Base-by-base conservation (phyloP, 2,888 invertebrate genomes). In the Epiblema foenella region DNA sequence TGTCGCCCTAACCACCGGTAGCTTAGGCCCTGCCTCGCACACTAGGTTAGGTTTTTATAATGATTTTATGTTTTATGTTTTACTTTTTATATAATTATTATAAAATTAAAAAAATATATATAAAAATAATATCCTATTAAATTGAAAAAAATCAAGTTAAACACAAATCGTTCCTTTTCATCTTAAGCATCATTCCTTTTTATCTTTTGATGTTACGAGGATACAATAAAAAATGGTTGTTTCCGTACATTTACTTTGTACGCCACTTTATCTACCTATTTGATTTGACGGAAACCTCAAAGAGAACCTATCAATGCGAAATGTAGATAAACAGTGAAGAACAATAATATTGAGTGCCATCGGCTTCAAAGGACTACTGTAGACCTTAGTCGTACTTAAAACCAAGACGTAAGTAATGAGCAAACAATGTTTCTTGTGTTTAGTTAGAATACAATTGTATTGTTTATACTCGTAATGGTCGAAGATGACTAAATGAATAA, bases 301-400 rank as follows among this genome's bases (percentile, higher is more conserved):
- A 51, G 56, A 67, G 67, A 39, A 60, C 42, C 59, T 65, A 59
- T 65, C 59, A 69, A 65, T 70, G 24, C n/a, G 68, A 75, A 77
- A 75, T 77, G 75, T 75, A 77, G 77, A 76, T 77, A 83, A 82
- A 85, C 81, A 84, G 79, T 82, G 82, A 83, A 85, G 81, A 81
- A 86, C 86, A 87, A 87, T 87, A 87, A 85, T 85, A 89, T 89
- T 86, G 86, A 85, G 78, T 83, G 84, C 77, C 79, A 83, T 79
- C 79, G 81, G 82, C 83, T 82, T 82, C 80, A 85, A 83, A 84
- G 81, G 81, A 84, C 83, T 83, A 76, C 75, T 78, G 78, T 82
- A 85, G 82, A 78, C 79, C 80, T 83, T 81, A 82, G 68, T 58
- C 62, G 56, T 37, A 8, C 29, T 46, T 73, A 49, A 77, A 76